A percentile compares a stretch with the other conserved stretches of the same genome.
Conservation (phyloP, 2,888 invertebrate genomes). For the Sipha maydis region DNA sequence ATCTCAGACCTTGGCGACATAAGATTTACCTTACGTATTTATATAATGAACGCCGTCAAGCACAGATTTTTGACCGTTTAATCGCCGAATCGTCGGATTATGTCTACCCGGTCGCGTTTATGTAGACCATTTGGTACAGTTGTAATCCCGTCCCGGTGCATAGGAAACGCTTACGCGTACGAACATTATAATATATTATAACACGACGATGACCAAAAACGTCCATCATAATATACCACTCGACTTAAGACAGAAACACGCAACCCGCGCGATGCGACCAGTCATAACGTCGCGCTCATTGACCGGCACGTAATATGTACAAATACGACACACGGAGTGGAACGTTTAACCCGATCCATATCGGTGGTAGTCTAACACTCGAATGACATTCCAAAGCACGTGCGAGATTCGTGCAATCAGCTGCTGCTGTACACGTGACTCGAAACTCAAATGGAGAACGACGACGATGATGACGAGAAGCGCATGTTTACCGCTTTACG, state of each 20-base stretch:
- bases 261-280: not conserved
- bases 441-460: conserved; percentile 20
- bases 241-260: not conserved
- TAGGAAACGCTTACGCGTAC: not conserved
- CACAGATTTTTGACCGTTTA: not conserved
- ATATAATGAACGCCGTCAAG: not conserved
- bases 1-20: no score
- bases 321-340: not conserved
- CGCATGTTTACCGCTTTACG: no score
- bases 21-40: no score
- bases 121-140: no score
- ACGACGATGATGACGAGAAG: not conserved
- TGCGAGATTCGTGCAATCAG: not conserved
- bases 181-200: no score
- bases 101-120: no score
- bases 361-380: conserved; percentile 22
- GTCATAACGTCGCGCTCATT: not conserved
- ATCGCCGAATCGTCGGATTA: conserved; percentile 25
- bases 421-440: not conserved
- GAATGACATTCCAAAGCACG: conserved; percentile 46
- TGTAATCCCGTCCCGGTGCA: no score
- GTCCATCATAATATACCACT: not conserved
- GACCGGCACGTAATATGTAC: not conserved
- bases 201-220: not conserved
- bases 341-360: conserved; percentile 26